A percentile compares a stretch with the other conserved stretches of the same genome.
Evolutionary conservation across 2,888 invertebrate genomes (phyloP).

Genomic region (Leucophenga maculata): DNA sequence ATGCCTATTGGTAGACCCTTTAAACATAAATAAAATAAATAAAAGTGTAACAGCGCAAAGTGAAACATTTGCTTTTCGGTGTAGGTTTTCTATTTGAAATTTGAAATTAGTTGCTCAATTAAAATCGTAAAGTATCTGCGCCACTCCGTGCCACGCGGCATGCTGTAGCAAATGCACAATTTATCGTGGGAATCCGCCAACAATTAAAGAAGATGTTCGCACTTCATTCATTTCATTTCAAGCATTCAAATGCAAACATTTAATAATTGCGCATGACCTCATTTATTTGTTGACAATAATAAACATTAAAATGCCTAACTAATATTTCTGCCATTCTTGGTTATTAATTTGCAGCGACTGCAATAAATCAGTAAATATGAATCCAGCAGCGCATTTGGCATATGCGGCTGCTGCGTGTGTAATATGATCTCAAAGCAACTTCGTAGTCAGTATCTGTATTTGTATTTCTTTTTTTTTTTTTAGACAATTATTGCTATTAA

Average conservation of each 20-base stretch:
- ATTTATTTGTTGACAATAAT: too few species aligned
- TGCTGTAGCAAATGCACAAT: neutral
- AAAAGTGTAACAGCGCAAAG: neutral
- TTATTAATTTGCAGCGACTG: neutral
- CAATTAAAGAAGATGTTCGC: neutral
- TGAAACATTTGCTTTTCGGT: neutral
- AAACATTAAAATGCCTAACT: too few species aligned
- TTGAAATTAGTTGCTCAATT: conserved; percentile 21
- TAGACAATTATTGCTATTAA: too few species aligned
- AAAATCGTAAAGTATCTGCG: conserved; percentile 9
- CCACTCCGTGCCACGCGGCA: neutral
- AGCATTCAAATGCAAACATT: too few species aligned
- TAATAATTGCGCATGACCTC: too few species aligned
- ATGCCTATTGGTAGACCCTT: too few species aligned
- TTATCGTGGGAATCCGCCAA: conserved; percentile 15
- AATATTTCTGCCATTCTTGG: neutral
- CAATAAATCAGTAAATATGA: neutral
- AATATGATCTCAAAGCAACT: too few species aligned
- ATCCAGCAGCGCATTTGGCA: neutral
- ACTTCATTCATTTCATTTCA: too few species aligned
- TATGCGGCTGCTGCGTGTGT: too few species aligned
- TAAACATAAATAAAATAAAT: too few species aligned
- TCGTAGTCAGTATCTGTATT: too few species aligned
- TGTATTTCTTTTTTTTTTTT: too few species aligned
- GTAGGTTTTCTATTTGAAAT: conserved; percentile 25